phyloP scores from a whole-genome alignment of 1,140 invertebrate species.

The Megalopta genalis region DNA sequence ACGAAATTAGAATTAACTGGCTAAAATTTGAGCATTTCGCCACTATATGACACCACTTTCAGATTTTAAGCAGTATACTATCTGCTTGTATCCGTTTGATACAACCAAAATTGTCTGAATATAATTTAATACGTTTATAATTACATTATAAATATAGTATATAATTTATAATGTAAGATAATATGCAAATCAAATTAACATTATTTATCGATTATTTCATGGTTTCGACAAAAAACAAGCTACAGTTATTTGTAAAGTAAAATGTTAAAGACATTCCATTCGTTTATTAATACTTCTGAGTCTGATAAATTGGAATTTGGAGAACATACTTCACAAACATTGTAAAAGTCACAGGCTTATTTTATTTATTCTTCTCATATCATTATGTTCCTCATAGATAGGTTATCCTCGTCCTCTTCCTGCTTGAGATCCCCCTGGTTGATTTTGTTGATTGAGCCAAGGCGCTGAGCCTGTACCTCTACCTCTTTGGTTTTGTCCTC shows the following conservation, averaged over 20 bases:
- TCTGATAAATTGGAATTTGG: conserved; percentile 1
- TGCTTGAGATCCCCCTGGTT: conserved; percentile 72
- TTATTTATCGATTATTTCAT: background rate
- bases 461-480: conserved; percentile 77
- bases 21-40: no score
- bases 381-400: background rate
- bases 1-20: no score
- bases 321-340: conserved; percentile 13
- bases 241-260: background rate
- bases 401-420: conserved; percentile 77
- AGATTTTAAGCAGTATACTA: no score
- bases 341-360: conserved; percentile 4
- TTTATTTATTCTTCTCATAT: background rate
- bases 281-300: conserved; percentile 8
- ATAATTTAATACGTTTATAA: no score
- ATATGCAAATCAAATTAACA: background rate
- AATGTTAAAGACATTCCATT: background rate
- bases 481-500: conserved; percentile 78
- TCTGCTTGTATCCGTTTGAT: no score
- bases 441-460: conserved; percentile 79
- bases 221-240: background rate
- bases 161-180: background rate
- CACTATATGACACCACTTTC: no score
- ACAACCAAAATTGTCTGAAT: no score
- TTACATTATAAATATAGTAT: no score